Percentiles rank a stretch among this genome's conserved stretches.
These are phyloP conservation scores for Chrysolophus pictus DNA, from an alignment of 2,797 vertebrate genomes.

Conservation along the genomic window DNA sequence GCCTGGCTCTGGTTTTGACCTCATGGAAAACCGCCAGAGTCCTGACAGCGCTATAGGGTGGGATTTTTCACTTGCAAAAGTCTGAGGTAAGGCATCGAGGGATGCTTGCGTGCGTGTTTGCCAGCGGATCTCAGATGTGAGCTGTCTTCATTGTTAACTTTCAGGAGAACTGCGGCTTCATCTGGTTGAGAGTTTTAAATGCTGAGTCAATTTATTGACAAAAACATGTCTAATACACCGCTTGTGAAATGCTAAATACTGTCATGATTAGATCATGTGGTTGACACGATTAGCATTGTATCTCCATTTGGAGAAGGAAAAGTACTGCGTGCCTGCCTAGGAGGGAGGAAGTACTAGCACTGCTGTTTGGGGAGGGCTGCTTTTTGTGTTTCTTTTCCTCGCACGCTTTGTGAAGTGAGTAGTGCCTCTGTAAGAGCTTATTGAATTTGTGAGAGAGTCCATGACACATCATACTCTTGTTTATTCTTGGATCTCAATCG, in stretches of 20 bases:
- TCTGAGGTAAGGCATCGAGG: background rate
- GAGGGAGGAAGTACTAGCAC: background rate
- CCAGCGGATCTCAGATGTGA: slow-evolving; percentile 43
- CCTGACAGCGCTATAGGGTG: background rate
- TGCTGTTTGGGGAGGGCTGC: background rate
- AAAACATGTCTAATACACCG: slow-evolving; percentile 13
- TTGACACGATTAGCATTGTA: slow-evolving; percentile 33
- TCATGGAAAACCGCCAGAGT: slow-evolving; percentile 3
- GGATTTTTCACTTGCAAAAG: slow-evolving; percentile 29
- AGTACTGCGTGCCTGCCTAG: slow-evolving; percentile 34
- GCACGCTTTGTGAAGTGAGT: slow-evolving; percentile 42
- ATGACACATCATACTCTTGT: slow-evolving; percentile 62
- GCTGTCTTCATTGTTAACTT: slow-evolving; percentile 49
- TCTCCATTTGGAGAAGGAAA: slow-evolving; percentile 51
- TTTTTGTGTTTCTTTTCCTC: slow-evolving; percentile 36
- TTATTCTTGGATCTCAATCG: slow-evolving; percentile 67
- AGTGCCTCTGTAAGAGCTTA: slow-evolving; percentile 64
- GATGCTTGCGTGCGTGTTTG: background rate
- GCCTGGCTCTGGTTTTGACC: background rate
- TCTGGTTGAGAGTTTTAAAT: slow-evolving; percentile 47
- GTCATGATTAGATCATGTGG: slow-evolving; percentile 67
- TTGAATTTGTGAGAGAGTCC: slow-evolving; percentile 64
- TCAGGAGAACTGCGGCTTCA: slow-evolving; percentile 38
- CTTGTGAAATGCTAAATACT: slow-evolving; percentile 69
- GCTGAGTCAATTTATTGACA: slow-evolving; percentile 65